Conservation (phyloP, 2,888 invertebrate genomes). For the Geophilus truncorum region DNA sequence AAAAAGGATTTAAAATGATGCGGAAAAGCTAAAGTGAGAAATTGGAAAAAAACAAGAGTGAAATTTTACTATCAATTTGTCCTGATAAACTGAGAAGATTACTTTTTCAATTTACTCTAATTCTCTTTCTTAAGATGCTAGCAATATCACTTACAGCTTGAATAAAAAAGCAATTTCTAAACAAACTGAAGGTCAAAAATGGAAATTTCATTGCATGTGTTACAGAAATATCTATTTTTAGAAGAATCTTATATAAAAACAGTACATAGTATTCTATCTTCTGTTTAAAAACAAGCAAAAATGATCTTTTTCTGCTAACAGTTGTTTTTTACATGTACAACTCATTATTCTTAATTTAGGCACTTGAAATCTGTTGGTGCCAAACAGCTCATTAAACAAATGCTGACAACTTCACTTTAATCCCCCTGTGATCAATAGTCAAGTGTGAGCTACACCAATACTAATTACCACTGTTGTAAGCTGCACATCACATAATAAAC, state of each 20-base stretch:
- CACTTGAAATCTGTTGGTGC: not conserved
- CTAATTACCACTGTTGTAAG: not conserved
- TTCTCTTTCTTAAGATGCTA: not conserved
- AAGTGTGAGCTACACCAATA: not conserved
- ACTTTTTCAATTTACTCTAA: not conserved
- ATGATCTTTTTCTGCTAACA: too few species aligned
- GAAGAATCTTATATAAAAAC: too few species aligned
- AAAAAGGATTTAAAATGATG: not conserved
- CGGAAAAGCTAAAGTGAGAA: not conserved
- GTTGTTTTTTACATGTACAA: not conserved
- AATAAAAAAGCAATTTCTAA: too few species aligned
- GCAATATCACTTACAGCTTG: too few species aligned
- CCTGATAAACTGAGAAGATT: not conserved
- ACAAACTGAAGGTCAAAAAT: too few species aligned
- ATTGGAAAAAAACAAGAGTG: not conserved
- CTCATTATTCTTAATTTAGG: not conserved
- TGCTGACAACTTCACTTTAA: not conserved
- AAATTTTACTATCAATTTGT: not conserved
- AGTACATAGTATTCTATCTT: too few species aligned
- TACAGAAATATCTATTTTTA: too few species aligned
- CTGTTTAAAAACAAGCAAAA: too few species aligned
- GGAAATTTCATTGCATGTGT: too few species aligned
- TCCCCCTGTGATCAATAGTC: not conserved
- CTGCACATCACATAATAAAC: too few species aligned
- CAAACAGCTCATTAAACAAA: not conserved